phyloP scores from a whole-genome alignment of 2,113 vertebrate species.

The Scomber scombrus region DNA sequence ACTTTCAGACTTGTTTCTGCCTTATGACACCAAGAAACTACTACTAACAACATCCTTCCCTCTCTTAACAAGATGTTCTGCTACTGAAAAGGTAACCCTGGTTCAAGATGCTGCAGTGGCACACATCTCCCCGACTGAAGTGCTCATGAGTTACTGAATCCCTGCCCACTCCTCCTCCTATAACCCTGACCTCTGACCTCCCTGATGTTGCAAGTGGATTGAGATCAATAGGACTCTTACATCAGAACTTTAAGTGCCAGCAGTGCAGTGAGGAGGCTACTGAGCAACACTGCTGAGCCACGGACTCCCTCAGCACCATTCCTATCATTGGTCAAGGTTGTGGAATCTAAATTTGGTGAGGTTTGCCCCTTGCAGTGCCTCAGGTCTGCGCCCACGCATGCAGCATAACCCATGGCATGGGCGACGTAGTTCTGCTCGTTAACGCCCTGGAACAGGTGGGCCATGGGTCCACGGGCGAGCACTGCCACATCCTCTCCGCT shows the following conservation, averaged over 20 bases:
- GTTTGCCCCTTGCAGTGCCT: slow-evolving; percentile 74
- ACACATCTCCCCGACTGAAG: background rate
- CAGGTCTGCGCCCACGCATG: slow-evolving; percentile 80
- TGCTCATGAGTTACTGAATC: background rate
- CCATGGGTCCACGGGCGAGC: slow-evolving; percentile 83
- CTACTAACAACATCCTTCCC: background rate
- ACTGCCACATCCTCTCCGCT: slow-evolving; percentile 85
- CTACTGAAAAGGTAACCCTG: background rate
- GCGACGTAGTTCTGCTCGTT: slow-evolving; percentile 85
- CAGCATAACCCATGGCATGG: slow-evolving; percentile 83
- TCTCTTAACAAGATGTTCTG: background rate
- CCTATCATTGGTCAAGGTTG: background rate
- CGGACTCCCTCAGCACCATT: background rate
- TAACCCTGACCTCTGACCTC: slow-evolving; percentile 19
- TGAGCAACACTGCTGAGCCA: slow-evolving; percentile 8
- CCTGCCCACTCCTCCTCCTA: background rate
- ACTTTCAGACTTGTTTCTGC: too few relatives aligned
- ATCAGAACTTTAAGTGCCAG: slow-evolving; percentile 40
- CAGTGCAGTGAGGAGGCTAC: slow-evolving; percentile 47
- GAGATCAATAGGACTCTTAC: slow-evolving; percentile 28
- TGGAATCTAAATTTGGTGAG: background rate
- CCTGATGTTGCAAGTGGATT: background rate
- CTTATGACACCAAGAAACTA: too few relatives aligned
- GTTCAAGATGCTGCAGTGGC: background rate
- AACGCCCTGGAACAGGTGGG: slow-evolving; percentile 84